Evolutionary conservation across 2,888 invertebrate species (phyloP).

Genomic region (Micropterix aruncella): DNA sequence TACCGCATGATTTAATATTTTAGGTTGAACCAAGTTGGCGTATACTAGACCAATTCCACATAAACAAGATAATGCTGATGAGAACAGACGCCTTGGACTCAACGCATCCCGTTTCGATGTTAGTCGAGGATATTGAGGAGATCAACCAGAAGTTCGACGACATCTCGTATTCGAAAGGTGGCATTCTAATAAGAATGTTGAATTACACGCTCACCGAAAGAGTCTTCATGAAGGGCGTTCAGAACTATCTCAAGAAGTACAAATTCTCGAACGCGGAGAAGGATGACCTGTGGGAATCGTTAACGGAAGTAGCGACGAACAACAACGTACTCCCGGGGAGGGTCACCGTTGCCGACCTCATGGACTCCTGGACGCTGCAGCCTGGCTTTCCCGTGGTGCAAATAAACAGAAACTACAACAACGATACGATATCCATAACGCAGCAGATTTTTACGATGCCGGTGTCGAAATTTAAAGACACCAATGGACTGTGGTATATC

Average conservation of each 20-base stretch:
- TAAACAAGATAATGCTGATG: conserved; percentile 40
- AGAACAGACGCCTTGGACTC: conserved; percentile 38
- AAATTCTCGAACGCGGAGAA: conserved; percentile 46
- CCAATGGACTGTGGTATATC: conserved; percentile 36
- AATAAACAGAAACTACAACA: conserved; percentile 37
- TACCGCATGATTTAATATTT: conserved; percentile 10
- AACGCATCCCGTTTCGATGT: conserved; percentile 37
- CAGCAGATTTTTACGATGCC: conserved; percentile 27
- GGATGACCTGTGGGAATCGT: conserved; percentile 49
- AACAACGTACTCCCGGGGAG: conserved; percentile 21
- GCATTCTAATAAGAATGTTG: conserved; percentile 43
- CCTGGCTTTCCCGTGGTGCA: conserved; percentile 53
- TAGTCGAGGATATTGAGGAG: conserved; percentile 35
- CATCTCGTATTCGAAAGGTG: conserved; percentile 41
- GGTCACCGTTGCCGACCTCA: conserved; percentile 40
- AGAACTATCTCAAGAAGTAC: conserved; percentile 38
- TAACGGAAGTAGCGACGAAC: conserved; percentile 24
- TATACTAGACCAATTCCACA: conserved; percentile 35
- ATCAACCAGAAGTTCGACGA: conserved; percentile 47
- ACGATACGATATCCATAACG: conserved; percentile 25
- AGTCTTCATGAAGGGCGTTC: conserved; percentile 36
- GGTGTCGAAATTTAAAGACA: neutral
- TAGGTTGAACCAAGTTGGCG: conserved; percentile 43
- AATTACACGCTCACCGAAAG: conserved; percentile 38
- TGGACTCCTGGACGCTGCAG: conserved; percentile 61